phyloP scores from a whole-genome alignment of 2,113 vertebrate species.

The Zosterops hypoxanthus region DNA sequence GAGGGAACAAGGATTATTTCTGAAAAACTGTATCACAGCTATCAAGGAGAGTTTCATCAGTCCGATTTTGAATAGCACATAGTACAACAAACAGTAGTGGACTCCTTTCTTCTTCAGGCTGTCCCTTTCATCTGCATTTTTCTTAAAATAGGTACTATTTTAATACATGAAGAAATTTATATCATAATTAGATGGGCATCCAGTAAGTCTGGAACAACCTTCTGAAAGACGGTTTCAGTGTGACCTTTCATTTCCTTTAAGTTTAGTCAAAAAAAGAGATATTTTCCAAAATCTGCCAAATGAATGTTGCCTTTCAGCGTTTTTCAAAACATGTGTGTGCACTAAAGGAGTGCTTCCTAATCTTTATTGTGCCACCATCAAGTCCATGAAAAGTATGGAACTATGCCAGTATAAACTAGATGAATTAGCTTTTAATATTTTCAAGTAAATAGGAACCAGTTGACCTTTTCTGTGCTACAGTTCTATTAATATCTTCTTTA shows the following conservation, averaged over 20 bases:
- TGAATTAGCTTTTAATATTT: neutral
- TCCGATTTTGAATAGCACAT: neutral
- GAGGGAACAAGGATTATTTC: neutral
- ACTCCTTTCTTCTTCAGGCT: neutral
- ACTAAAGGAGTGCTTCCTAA: neutral
- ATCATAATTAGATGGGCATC: neutral
- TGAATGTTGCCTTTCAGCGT: neutral
- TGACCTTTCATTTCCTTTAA: neutral
- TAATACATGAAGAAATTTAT: neutral
- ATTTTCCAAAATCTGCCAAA: neutral
- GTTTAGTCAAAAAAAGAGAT: neutral
- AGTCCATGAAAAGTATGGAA: neutral
- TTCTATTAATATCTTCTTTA: slow-evolving; percentile 24
- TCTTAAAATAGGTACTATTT: neutral
- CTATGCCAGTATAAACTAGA: neutral
- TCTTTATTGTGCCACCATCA: neutral
- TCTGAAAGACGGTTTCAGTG: neutral
- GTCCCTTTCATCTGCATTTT: neutral
- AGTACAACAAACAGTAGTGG: neutral
- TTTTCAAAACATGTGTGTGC: neutral
- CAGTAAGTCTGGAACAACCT: neutral
- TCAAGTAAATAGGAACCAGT: neutral
- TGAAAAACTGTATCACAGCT: neutral
- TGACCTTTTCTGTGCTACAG: neutral
- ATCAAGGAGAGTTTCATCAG: neutral